Percentiles rank a stretch among this genome's conserved stretches.
These are phyloP conservation scores for Apamea sordens DNA, from an alignment of 2,888 invertebrate species.

Conservation along the genomic window DNA sequence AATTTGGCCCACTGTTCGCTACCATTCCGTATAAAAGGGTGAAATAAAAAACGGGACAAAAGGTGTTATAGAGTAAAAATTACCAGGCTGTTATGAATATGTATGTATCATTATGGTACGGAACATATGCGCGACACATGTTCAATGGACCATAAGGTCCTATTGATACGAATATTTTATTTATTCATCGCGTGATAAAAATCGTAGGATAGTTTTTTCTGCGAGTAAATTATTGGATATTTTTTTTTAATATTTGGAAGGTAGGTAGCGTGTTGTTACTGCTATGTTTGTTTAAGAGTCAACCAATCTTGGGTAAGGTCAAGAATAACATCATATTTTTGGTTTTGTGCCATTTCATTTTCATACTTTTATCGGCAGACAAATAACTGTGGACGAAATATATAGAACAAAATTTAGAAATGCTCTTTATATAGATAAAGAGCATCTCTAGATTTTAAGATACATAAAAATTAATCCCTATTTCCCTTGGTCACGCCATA, in stretches of 20 bases:
- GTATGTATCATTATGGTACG: slow-evolving; percentile 72
- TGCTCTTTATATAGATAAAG: no score
- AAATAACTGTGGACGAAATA: background rate
- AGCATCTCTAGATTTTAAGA: no score
- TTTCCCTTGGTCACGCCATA: no score
- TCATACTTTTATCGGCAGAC: background rate
- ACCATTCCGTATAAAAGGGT: slow-evolving; percentile 83
- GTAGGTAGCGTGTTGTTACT: slow-evolving; percentile 8
- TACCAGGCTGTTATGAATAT: slow-evolving; percentile 83
- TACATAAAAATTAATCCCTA: no score
- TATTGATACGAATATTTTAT: slow-evolving; percentile 79
- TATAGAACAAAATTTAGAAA: background rate
- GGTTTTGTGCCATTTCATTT: background rate
- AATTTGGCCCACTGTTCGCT: slow-evolving; percentile 81
- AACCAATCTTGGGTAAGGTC: slow-evolving; percentile 3
- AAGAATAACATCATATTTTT: slow-evolving; percentile 24
- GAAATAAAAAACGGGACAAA: slow-evolving; percentile 79
- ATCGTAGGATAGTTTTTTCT: slow-evolving; percentile 77
- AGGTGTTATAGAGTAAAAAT: slow-evolving; percentile 80
- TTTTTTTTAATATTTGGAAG: slow-evolving; percentile 25
- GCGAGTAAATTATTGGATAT: slow-evolving; percentile 67
- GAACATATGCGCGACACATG: slow-evolving; percentile 85
- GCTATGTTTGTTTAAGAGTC: slow-evolving; percentile 31
- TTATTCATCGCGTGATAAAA: slow-evolving; percentile 74
- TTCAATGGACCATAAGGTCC: slow-evolving; percentile 82